A percentile compares a stretch with the other conserved stretches of the same genome.
Conservation (phyloP, 1,140 invertebrate species). For the Lordiphosa mommai region DNA sequence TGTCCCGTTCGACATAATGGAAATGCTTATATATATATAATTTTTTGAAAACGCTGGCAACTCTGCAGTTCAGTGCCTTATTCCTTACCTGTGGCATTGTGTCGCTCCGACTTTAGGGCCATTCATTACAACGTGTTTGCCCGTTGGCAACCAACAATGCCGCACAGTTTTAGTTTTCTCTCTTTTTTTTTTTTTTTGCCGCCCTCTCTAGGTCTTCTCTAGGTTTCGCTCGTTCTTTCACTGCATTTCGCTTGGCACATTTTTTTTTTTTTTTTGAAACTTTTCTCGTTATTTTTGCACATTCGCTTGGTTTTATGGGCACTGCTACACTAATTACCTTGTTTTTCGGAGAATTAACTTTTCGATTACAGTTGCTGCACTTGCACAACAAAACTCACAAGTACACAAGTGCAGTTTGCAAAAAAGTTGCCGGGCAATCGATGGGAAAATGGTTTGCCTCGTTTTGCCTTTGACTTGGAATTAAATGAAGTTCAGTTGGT, state of each 20-base stretch:
- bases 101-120: slow-evolving; percentile 25
- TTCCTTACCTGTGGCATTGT: slow-evolving; percentile 31
- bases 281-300: slow-evolving; percentile 76
- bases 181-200: slow-evolving; percentile 29
- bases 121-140: slow-evolving; percentile 66
- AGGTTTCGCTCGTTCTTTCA: slow-evolving; percentile 3
- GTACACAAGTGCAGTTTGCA: slow-evolving; percentile 60
- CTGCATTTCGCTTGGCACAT: slow-evolving; percentile 44
- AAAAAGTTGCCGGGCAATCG: slow-evolving; percentile 42
- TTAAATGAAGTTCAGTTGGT: neutral
- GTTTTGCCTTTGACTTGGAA: no score
- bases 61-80: neutral
- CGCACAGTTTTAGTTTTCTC: slow-evolving; percentile 41
- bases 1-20: no score
- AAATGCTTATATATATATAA: neutral
- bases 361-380: slow-evolving; percentile 69
- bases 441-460: slow-evolving; percentile 14
- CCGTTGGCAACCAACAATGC: slow-evolving; percentile 57
- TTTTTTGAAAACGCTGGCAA: neutral
- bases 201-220: slow-evolving; percentile 9
- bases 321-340: slow-evolving; percentile 75
- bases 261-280: slow-evolving; percentile 53
- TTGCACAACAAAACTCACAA: slow-evolving; percentile 45
- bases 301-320: slow-evolving; percentile 74
- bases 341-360: slow-evolving; percentile 77